Evolutionary conservation across 1,140 invertebrate genomes (phyloP), one percentile per base, ranked within the genome.

Genomic region (Lordiphosa mommai): DNA sequence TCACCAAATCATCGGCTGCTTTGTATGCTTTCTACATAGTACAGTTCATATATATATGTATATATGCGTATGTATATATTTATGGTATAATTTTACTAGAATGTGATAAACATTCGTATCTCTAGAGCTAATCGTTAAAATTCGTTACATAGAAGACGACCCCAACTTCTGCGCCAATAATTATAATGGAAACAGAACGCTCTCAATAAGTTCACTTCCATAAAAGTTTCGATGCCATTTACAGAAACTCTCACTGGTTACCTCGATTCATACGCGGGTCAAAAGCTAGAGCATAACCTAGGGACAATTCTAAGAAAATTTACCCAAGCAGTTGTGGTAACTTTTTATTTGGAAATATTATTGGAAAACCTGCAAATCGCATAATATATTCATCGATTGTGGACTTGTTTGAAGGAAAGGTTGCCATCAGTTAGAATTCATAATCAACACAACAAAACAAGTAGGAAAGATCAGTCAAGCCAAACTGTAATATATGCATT

Each of bases 121-220:
- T 53, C 29, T 53, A 27, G 12, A 34, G 32, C 32, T 48, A 56
- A 47, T 57, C 9, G 29, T 33, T 43, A 23, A 41, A 34, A 43
- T 43, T 43, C 10, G 13, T 40, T 30, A 41, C 23, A 36, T 17
- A 37, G 33, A 38, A 23, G 17, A 50, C 17, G 47, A 17, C 34
- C n/a, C 32, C n/a, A 30, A 36, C 27, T 46, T 47, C 27, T 14
- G 3, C 8, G 29, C 16, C 32, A 17, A 17, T 33, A 17, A 17
- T 33, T 16, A 32, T 16, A 32, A 17, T 47, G 47, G 47, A 49
- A 23, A 27, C 10, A 40, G n/a, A n/a, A n/a, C n/a, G n/a, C n/a
- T n/a, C n/a, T n/a, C n/a, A n/a, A n/a, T n/a, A n/a, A n/a, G n/a
- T n/a, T n/a, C n/a, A 20, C 17, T 4, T 20, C 17, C 20, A 5